Evolutionary conservation across 2,888 invertebrate species (phyloP).

Genomic region (Pinctada fucata): DNA sequence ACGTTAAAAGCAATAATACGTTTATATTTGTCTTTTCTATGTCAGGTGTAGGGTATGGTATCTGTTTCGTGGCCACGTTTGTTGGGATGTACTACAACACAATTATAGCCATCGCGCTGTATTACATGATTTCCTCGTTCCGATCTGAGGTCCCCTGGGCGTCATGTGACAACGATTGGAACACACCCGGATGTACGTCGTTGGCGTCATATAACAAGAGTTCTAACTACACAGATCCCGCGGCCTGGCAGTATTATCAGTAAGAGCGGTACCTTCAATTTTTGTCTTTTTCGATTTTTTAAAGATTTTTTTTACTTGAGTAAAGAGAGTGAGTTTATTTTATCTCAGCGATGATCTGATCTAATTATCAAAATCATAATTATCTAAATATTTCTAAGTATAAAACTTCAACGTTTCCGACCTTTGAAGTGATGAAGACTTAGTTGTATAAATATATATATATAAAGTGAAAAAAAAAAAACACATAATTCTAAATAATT

Average conservation of each 20-base stretch:
- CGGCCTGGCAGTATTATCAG: constrained; percentile 70
- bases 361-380: no score
- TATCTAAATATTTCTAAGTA: no score
- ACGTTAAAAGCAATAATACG: no score
- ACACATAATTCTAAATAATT: no score
- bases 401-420: no score
- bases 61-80: constrained; percentile 87
- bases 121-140: constrained; percentile 74
- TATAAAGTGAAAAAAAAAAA: no score
- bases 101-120: constrained; percentile 92
- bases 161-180: constrained; percentile 75
- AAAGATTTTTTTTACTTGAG: no score
- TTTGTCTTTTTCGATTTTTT: no score
- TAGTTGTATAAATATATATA: no score
- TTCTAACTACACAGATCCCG: constrained; percentile 59
- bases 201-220: constrained; percentile 50
- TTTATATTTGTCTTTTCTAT: constrained; percentile 31
- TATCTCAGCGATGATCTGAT: no score
- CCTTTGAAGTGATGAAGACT: no score
- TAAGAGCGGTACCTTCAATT: constrained; percentile 42
- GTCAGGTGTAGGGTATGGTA: constrained; percentile 95
- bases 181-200: constrained; percentile 80
- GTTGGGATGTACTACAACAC: constrained; percentile 94
- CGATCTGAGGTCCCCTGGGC: constrained; percentile 75
- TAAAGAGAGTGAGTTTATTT: no score